Evolutionary conservation across 2,797 vertebrate genomes (phyloP).

Genomic region (Leucoraja ocellata): DNA sequence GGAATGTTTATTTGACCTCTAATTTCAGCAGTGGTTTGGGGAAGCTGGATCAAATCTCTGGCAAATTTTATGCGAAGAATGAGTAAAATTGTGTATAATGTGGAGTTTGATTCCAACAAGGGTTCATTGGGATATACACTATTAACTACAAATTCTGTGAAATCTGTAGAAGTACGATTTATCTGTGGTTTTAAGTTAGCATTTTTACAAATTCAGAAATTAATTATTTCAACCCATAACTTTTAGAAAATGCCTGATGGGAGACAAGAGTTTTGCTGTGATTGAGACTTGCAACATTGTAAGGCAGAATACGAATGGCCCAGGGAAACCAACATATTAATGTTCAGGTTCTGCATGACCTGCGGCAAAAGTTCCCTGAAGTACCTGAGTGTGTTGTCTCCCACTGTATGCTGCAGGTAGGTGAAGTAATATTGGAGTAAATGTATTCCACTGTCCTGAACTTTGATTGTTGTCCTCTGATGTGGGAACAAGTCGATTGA

Average conservation of each 20-base stretch:
- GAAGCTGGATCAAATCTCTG: too few relatives aligned
- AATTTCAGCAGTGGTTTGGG: neutral
- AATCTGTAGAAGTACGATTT: neutral
- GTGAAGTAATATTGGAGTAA: slow-evolving; percentile 39
- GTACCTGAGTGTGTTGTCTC: slow-evolving; percentile 95
- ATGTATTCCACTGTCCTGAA: neutral
- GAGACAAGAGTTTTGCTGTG: slow-evolving; percentile 66
- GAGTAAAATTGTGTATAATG: neutral
- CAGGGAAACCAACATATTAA: slow-evolving; percentile 98
- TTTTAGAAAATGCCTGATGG: slow-evolving; percentile 79
- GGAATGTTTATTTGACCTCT: neutral
- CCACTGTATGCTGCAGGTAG: slow-evolving; percentile 92
- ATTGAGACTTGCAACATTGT: slow-evolving; percentile 64
- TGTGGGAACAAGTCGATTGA: neutral
- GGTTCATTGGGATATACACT: neutral
- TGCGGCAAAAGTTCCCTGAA: slow-evolving; percentile 97
- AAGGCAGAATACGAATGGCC: slow-evolving; percentile 97
- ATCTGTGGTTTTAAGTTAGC: neutral
- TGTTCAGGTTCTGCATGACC: slow-evolving; percentile 98
- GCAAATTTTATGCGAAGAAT: neutral
- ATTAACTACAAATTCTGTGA: neutral
- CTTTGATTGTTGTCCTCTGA: neutral
- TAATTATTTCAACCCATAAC: neutral
- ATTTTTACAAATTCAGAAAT: neutral
- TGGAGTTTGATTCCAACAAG: neutral